phyloP scores from a whole-genome alignment of 2,888 invertebrate species.

The Ligdia adustata region DNA sequence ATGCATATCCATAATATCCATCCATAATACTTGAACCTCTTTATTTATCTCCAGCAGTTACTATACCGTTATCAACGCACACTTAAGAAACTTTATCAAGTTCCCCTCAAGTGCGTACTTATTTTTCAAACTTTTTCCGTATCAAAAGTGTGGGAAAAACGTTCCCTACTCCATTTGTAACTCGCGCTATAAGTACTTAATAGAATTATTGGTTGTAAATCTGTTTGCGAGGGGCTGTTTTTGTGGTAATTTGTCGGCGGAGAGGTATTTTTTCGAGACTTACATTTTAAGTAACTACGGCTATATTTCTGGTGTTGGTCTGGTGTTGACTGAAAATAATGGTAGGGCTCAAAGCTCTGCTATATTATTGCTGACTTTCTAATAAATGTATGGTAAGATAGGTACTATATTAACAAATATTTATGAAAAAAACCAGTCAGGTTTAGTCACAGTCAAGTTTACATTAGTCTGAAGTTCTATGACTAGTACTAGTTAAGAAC shows the following conservation, averaged over 20 bases:
- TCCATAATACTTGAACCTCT: slow-evolving; percentile 2
- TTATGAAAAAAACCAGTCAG: too few relatives aligned
- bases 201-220: slow-evolving; percentile 41
- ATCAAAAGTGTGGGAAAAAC: slow-evolving; percentile 40
- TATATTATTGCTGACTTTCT: too few relatives aligned
- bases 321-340: slow-evolving; percentile 24
- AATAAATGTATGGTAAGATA: too few relatives aligned
- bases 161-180: slow-evolving; percentile 37
- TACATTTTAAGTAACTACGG: slow-evolving; percentile 31
- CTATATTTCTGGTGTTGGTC: too few relatives aligned
- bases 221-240: slow-evolving; percentile 42
- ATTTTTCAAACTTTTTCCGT: slow-evolving; percentile 33
- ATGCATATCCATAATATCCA: too few relatives aligned
- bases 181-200: slow-evolving; percentile 36
- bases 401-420: too few relatives aligned
- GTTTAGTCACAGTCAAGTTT: too few relatives aligned
- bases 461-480: too few relatives aligned
- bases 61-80: slow-evolving; percentile 7
- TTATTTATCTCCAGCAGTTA: slow-evolving; percentile 5
- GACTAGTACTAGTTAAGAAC: too few relatives aligned
- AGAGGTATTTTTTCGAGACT: slow-evolving; percentile 33
- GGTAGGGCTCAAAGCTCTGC: too few relatives aligned
- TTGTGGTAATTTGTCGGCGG: slow-evolving; percentile 38
- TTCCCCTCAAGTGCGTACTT: slow-evolving; percentile 25
- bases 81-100: slow-evolving; percentile 34